These are phyloP conservation scores for Grammomys dolichurus DNA, from an alignment of 2,113 vertebrate species.

Conservation along the genomic window DNA sequence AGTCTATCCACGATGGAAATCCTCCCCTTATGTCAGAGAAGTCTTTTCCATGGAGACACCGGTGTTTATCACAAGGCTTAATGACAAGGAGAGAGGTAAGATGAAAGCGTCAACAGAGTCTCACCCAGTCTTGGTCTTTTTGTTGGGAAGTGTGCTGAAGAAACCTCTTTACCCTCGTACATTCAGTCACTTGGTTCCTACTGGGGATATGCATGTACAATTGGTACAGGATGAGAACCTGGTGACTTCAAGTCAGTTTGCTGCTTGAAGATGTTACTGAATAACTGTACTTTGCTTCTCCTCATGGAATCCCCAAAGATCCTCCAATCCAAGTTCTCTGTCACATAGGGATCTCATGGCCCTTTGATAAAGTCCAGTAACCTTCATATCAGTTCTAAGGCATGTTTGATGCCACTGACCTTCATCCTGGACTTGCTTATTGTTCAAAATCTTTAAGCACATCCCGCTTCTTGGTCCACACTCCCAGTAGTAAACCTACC, in stretches of 20 bases:
- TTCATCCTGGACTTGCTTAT: neutral
- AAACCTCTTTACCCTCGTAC: neutral
- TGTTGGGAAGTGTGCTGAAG: neutral
- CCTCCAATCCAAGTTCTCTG: neutral
- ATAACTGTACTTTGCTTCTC: neutral
- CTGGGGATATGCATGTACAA: neutral
- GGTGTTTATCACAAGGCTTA: neutral
- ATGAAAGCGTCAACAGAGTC: neutral
- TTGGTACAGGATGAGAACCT: neutral
- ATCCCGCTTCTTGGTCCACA: neutral
- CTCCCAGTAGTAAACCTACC: neutral
- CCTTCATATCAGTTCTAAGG: neutral
- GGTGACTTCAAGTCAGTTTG: neutral
- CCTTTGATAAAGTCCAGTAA: neutral
- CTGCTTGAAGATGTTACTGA: neutral
- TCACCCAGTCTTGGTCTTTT: neutral
- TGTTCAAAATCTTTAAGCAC: slow-evolving; percentile 1
- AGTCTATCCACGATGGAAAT: neutral
- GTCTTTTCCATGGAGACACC: neutral
- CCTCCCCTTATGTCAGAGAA: slow-evolving; percentile 3
- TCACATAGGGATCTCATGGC: neutral
- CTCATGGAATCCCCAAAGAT: neutral
- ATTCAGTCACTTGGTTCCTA: neutral
- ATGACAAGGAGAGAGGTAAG: slow-evolving; percentile 14
- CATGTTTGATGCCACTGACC: neutral